phyloP scores from a whole-genome alignment of 2,113 vertebrate genomes.

The Lynx canadensis region DNA sequence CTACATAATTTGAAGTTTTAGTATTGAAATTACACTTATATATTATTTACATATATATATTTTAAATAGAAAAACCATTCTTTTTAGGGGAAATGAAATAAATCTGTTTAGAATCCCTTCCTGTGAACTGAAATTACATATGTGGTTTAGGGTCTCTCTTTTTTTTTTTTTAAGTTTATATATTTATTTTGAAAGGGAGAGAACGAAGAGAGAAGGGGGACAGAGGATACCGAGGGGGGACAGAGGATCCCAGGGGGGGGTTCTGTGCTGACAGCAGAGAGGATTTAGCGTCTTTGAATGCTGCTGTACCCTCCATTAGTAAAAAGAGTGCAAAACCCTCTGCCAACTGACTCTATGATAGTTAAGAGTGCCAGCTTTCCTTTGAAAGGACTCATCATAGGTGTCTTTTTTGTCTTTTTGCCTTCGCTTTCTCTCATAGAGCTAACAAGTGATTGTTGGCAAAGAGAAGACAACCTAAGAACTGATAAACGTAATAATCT shows the following conservation, averaged over 20 bases:
- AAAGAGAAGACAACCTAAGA: background rate
- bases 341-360: background rate
- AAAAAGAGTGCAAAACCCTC: background rate
- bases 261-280: too few relatives aligned
- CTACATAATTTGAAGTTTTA: constrained; percentile 36
- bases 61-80: background rate
- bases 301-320: background rate
- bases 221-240: too few relatives aligned
- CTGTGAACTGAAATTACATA: background rate
- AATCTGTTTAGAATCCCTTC: constrained; percentile 30
- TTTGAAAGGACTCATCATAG: constrained; percentile 13
- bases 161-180: background rate
- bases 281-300: background rate
- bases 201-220: too few relatives aligned
- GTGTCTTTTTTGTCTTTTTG: background rate
- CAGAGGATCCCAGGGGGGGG: too few relatives aligned
- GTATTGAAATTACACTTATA: background rate
- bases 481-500: background rate
- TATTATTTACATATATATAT: background rate
- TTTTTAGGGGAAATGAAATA: constrained; percentile 34
- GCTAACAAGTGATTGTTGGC: background rate
- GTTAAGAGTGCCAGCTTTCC: background rate
- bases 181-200: too few relatives aligned
- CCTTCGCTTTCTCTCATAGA: background rate
- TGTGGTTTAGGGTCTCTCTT: background rate